phyloP scores from a whole-genome alignment of 2,113 vertebrate species.

The Passer domesticus region DNA sequence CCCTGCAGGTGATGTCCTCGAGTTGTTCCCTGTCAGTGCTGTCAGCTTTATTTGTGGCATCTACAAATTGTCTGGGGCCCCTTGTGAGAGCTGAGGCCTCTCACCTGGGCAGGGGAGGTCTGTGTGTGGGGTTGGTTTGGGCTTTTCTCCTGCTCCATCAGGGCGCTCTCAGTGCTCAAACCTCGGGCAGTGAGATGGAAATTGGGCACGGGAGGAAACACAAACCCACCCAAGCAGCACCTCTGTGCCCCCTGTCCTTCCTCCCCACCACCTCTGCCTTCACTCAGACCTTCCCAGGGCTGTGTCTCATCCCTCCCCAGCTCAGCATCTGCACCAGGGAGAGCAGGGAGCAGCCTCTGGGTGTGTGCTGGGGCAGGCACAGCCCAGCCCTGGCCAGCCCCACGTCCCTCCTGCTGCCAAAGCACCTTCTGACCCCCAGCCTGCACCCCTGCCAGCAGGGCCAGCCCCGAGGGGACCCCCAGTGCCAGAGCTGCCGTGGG shows the following conservation, averaged over 20 bases:
- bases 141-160: not conserved
- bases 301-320: not conserved
- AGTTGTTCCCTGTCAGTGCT: not conserved
- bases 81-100: not conserved
- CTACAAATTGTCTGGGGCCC: not conserved
- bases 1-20: not conserved
- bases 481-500: rapidly evolving
- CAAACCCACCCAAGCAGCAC: not conserved
- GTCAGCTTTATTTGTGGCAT: not conserved
- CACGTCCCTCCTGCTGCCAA: not conserved
- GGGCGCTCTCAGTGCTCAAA: rapidly evolving
- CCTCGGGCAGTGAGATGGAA: rapidly evolving
- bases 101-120: not conserved
- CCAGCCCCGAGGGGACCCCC: not conserved
- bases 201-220: not conserved
- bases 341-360: rapidly evolving
- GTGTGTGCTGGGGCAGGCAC: not conserved
- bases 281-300: not conserved
- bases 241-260: not conserved
- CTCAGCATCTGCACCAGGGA: not conserved
- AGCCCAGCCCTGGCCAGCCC: not conserved
- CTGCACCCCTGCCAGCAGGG: not conserved
- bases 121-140: not conserved
- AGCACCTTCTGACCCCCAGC: not conserved
- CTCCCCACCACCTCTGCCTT: not conserved